phyloP scores from a whole-genome alignment of 2,888 invertebrate genomes.

The Eulithis prunata region DNA sequence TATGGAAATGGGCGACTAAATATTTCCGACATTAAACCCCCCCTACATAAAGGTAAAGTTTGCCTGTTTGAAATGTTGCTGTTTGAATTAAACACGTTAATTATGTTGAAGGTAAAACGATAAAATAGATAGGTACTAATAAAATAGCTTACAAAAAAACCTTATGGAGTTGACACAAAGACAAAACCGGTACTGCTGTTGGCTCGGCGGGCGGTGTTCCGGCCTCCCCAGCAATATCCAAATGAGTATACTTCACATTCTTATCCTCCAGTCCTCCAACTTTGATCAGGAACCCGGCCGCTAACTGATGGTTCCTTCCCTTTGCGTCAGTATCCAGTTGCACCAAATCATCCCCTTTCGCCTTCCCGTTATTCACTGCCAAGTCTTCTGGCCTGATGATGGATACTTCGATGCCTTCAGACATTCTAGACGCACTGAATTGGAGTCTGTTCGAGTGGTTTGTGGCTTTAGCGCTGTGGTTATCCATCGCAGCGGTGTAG shows the following conservation, averaged over 20 bases:
- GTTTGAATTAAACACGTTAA: too few species aligned
- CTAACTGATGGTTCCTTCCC: conserved; percentile 77
- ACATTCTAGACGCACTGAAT: conserved; percentile 86
- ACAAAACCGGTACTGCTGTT: conserved; percentile 88
- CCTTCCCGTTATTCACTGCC: conserved; percentile 85
- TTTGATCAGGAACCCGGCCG: conserved; percentile 88
- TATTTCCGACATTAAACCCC: too few species aligned
- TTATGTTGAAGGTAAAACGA: too few species aligned
- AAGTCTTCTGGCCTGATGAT: conserved; percentile 88
- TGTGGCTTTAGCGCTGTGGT: conserved; percentile 86
- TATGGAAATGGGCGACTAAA: too few species aligned
- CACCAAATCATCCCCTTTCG: conserved; percentile 92
- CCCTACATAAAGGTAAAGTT: too few species aligned
- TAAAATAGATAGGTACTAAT: too few species aligned
- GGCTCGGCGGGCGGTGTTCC: conserved; percentile 88
- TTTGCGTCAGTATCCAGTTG: conserved; percentile 68
- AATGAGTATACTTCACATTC: conserved; percentile 91
- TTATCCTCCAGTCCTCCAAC: conserved; percentile 92
- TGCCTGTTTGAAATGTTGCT: too few species aligned
- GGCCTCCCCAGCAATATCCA: conserved; percentile 90
- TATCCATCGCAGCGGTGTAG: conserved; percentile 89
- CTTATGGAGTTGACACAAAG: conserved; percentile 82
- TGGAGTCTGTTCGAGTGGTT: conserved; percentile 86
- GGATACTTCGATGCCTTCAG: conserved; percentile 91
- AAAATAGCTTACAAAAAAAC: conserved; percentile 54